Evolutionary conservation across 2,113 vertebrate genomes (phyloP).

Genomic region (Corydoras maculifer): DNA sequence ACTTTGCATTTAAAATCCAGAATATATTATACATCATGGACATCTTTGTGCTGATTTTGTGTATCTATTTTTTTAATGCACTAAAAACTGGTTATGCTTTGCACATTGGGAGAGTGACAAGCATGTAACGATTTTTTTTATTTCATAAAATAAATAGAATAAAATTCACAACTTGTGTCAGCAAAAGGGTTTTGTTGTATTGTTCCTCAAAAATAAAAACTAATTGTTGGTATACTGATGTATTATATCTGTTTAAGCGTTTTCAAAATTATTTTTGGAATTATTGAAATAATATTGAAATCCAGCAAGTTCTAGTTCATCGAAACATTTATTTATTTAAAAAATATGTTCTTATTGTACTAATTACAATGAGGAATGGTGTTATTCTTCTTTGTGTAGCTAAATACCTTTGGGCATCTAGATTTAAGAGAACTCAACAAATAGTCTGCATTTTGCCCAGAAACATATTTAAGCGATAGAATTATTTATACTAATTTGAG

Average conservation of each 20-base stretch:
- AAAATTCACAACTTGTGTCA: constrained; percentile 26
- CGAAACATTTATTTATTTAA: no score
- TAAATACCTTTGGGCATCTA: no score
- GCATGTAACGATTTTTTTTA: constrained; percentile 33
- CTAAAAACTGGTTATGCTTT: not conserved
- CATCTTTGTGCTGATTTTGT: constrained; percentile 5
- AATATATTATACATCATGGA: constrained; percentile 25
- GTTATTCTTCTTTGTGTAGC: no score
- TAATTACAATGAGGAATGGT: no score
- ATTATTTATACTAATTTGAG: no score
- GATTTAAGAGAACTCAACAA: no score
- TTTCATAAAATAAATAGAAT: constrained; percentile 22
- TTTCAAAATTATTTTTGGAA: not conserved
- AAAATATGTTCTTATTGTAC: no score
- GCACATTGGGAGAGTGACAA: constrained; percentile 21
- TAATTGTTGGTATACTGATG: not conserved
- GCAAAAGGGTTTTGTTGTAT: constrained; percentile 8
- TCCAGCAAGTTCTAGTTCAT: no score
- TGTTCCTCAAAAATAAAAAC: constrained; percentile 9
- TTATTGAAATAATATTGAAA: no score
- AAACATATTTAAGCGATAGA: no score
- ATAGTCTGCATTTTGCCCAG: no score
- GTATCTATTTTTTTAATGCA: constrained; percentile 3
- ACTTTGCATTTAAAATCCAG: constrained; percentile 28
- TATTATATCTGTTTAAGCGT: constrained; percentile 1